Percentiles rank a stretch among this genome's conserved stretches.
These are phyloP conservation scores for Nymphicus hollandicus DNA, from an alignment of 2,113 vertebrate genomes.

Conservation along the genomic window DNA sequence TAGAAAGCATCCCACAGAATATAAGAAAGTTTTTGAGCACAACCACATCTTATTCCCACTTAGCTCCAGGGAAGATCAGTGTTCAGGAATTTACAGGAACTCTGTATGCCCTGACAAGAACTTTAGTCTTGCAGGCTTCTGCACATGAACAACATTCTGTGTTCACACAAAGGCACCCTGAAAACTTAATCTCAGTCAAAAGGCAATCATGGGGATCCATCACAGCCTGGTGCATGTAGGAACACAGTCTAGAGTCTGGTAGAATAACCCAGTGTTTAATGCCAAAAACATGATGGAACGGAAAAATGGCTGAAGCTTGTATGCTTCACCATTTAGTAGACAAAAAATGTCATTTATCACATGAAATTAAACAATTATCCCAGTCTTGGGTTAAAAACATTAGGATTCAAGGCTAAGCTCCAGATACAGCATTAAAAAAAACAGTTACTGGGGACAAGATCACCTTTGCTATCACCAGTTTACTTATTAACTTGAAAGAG, in stretches of 20 bases:
- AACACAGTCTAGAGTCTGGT: background rate
- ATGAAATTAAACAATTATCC: background rate
- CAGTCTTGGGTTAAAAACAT: background rate
- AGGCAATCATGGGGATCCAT: background rate
- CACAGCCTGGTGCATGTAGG: background rate
- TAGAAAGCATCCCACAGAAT: background rate
- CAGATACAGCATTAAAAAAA: background rate
- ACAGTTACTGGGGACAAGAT: background rate
- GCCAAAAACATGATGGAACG: background rate
- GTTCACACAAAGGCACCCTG: background rate
- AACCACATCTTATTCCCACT: background rate
- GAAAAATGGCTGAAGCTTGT: background rate
- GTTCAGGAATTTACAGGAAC: background rate
- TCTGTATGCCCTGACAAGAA: background rate
- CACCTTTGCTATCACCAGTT: background rate
- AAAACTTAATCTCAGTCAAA: background rate
- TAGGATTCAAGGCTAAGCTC: background rate
- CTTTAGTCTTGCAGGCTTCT: background rate
- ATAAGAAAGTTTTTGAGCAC: background rate
- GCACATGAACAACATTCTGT: background rate
- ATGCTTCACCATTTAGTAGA: background rate
- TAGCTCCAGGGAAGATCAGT: background rate
- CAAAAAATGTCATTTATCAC: background rate
- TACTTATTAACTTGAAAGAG: background rate
- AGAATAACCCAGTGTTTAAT: background rate